Evolutionary conservation across 2,113 vertebrate genomes (phyloP), one percentile per base, ranked within the genome.

Genomic region (Cyanistes caeruleus): DNA sequence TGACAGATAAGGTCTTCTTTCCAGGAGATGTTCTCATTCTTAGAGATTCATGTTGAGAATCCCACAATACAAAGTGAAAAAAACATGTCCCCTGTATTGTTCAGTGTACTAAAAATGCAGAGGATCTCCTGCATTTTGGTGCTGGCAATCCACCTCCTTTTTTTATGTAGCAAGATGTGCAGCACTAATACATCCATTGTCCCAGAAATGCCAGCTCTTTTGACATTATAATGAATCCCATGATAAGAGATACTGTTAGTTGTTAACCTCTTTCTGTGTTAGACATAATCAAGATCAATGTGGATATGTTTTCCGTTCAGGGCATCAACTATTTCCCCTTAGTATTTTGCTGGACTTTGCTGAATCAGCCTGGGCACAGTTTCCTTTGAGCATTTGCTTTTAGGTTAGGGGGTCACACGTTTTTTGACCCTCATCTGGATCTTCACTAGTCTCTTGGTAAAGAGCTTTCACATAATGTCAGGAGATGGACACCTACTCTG

Each of bases 201-300:
- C 64, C 28, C 72, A 91, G 87, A 89, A 79, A 84, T 88, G 83
- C 68, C 72, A 89, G 24, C 49, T 90, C 72, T 94, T 90, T 87
- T 91, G 83, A 82, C 49, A 46, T 87, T 78, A 43, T 74, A 88
- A 84, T 84, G 59, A 90, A 87, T 80, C 37, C 67, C 33, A 43
- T 56, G 22, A 37, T 73, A 79, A 28, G 44, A 93, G 80, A 74
- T 68, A 67, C 1, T 84, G 60, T 53, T 83, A 52, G 52, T 79
- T 88, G 44, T 94, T 78, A 86, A 35, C 58, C 39, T 75, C 60
- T 89, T 86, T 84, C 59, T 79, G 11, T 89, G 35, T 77, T 70
- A 63, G 56, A 33, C 37, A 27, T 95, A 92, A 95, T 77, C 44
- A 58, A 79, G 74, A 94, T 67, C 75, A 90, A 37, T 13, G 33